Base-by-base conservation (phyloP, 35 echinoderm and acorn worm genomes). In the Amphiura filiformis region DNA sequence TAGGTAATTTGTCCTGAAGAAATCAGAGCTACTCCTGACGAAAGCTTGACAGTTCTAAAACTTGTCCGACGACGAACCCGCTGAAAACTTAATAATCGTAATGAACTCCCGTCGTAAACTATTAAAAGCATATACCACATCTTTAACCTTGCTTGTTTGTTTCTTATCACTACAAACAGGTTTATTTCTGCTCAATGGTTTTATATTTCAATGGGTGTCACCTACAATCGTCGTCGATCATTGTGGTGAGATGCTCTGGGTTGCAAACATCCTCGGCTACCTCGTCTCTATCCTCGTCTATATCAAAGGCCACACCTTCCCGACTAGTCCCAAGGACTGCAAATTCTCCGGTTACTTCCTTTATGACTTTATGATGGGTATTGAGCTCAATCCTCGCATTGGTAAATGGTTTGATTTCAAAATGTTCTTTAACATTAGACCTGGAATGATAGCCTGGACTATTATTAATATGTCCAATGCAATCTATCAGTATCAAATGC, bases 331-430 rank as follows among this genome's bases (percentile, higher is more conserved):
- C 18, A 32, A 57, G 0, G 91, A 93, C 75, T 82, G 91, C 34
- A 81, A 83, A 39, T 93, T 93, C 37, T 89, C 79, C 34, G 91
- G 91, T 37, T 89, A 93, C 49, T 35, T 89, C 39, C 57, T 89
- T 37, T 93, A 93, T 44, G 91, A 93, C 35, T 93, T 78, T 82
- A 39, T 93, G 84, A 93, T 93, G 91, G 91, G 91, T 15, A 84
- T 88, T 52, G 91, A 93, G 81, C 85, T 93, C 82, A 93, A 93
- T 76, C 91, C 91, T 11, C 80, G 91, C 37, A 89, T 93, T 34
- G 91, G 91, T 22, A 86, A 93, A 30, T 89, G 81, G 86, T 93
- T 93, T 38, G 91, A 93, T 38, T 93, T 93, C 86, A 93, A 93
- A 39, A 52, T 93, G 28, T 93, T 93, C 91, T 93, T 89, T 57